These are phyloP conservation scores for Drosophila nr. fundita DNA, from an alignment of 2,888 invertebrate species.

Conservation along the genomic window DNA sequence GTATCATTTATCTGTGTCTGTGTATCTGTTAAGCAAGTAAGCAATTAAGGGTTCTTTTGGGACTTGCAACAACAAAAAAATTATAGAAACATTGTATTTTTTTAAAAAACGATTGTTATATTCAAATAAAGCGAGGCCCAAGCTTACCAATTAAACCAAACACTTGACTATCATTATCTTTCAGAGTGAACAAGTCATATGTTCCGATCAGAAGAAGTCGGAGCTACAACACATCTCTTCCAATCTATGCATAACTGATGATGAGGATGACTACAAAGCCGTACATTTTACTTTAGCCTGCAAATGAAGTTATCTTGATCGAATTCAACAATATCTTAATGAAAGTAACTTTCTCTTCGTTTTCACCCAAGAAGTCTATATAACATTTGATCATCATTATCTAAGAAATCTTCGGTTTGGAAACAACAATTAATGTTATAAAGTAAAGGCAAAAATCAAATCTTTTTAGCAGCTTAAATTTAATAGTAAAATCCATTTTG, in stretches of 20 bases:
- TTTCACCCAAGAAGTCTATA: background rate
- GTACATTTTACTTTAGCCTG: background rate
- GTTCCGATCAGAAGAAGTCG: background rate
- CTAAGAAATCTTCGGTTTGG: background rate
- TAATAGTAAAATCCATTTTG: background rate
- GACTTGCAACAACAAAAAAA: background rate
- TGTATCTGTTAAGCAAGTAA: background rate
- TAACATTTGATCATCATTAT: background rate
- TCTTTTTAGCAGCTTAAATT: background rate
- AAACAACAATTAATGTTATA: background rate
- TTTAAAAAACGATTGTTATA: background rate
- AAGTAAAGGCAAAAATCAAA: background rate
- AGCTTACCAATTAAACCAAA: background rate
- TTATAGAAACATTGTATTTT: background rate
- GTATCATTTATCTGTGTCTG: background rate
- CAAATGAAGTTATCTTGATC: background rate
- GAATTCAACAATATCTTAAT: background rate
- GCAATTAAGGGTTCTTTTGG: background rate
- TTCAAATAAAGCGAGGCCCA: background rate
- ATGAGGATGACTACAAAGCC: background rate
- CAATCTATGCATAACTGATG: background rate
- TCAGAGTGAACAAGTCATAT: background rate
- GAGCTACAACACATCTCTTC: background rate
- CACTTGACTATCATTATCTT: background rate
- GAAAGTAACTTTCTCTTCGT: background rate